Percentiles rank a stretch among this genome's conserved stretches.
These are phyloP conservation scores for Cranoglanis bouderius DNA, from an alignment of 2,113 vertebrate genomes.

Conservation along the genomic window DNA sequence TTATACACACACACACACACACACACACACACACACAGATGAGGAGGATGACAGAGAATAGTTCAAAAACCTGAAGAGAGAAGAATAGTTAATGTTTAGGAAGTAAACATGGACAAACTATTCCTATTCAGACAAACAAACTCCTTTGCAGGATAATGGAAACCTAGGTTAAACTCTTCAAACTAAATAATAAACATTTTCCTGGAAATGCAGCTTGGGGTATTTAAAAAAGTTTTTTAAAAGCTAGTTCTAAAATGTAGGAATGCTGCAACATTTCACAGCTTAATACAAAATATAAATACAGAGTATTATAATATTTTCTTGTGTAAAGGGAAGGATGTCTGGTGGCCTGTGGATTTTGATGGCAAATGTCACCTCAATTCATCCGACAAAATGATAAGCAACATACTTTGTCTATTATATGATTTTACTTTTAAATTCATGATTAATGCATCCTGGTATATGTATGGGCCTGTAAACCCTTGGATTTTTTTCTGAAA, in stretches of 20 bases:
- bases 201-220: background rate
- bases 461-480: background rate
- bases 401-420: background rate
- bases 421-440: background rate
- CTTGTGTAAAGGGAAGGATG: background rate
- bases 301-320: background rate
- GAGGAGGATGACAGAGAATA: background rate
- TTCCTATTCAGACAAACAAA: slow-evolving; percentile 27
- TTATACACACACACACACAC: background rate
- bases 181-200: slow-evolving; percentile 24
- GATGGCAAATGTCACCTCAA: background rate
- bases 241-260: background rate
- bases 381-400: background rate
- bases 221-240: background rate
- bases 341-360: background rate
- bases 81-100: background rate
- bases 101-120: slow-evolving; percentile 21
- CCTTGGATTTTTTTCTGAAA: background rate
- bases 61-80: background rate
- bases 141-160: background rate
- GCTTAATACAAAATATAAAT: background rate
- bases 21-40: too few relatives aligned
- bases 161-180: slow-evolving; percentile 16
- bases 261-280: background rate
- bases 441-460: background rate